Evolutionary conservation across 2,888 invertebrate species (phyloP).

Genomic region (Drosophila mercatorum): DNA sequence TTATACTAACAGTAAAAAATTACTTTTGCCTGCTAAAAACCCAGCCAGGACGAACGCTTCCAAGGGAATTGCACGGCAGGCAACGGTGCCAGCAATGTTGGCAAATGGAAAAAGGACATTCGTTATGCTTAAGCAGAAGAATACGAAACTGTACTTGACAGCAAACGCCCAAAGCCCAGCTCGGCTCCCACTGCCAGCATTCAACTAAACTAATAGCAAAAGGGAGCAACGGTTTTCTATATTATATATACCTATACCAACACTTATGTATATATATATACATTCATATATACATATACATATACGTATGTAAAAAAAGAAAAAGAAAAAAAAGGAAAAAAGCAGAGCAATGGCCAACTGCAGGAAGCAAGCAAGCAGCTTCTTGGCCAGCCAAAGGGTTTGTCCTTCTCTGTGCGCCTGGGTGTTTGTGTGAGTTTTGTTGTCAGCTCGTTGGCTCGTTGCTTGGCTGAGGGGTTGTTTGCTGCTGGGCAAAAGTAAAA

Average conservation of each 20-base stretch:
- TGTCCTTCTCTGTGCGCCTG: constrained; percentile 43
- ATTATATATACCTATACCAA: constrained; percentile 8
- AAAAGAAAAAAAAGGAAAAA: constrained; percentile 60
- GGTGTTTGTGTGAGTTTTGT: constrained; percentile 47
- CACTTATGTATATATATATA: constrained; percentile 5
- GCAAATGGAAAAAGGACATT: constrained; percentile 76
- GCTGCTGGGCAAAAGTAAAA: constrained; percentile 71
- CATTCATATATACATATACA: background rate
- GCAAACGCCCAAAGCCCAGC: constrained; percentile 46
- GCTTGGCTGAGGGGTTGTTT: constrained; percentile 70
- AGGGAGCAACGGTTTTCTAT: constrained; percentile 55
- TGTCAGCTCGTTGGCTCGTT: constrained; percentile 60
- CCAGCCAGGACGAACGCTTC: constrained; percentile 39
- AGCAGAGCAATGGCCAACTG: constrained; percentile 74
- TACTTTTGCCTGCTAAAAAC: constrained; percentile 69
- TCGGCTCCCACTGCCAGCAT: constrained; percentile 12
- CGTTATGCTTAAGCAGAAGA: constrained; percentile 83
- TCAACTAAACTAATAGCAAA: constrained; percentile 71
- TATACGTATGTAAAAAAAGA: constrained; percentile 23
- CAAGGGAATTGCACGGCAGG: constrained; percentile 60
- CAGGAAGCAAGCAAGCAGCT: constrained; percentile 48
- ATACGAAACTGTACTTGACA: constrained; percentile 81
- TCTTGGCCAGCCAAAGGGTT: constrained; percentile 64
- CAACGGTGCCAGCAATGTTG: constrained; percentile 30
- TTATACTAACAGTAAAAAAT: constrained; percentile 80